Evolutionary conservation across 1,140 invertebrate genomes (phyloP).

Genomic region (Trichonephila clavipes): DNA sequence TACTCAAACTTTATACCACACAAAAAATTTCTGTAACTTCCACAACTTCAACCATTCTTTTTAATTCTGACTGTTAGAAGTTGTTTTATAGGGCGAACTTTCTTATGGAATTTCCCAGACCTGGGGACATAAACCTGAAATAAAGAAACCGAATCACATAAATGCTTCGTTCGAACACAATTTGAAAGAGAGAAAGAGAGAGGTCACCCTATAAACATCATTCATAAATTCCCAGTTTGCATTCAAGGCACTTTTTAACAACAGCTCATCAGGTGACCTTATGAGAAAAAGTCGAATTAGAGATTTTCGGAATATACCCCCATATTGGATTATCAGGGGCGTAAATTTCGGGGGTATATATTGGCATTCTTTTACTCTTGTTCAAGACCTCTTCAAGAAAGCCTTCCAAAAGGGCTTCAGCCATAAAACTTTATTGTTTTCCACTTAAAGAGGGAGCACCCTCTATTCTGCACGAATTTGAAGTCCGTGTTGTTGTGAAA

Average conservation of each 20-base stretch:
- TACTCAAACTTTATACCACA: too few species aligned
- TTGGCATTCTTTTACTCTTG: constrained; percentile 53
- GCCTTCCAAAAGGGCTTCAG: not conserved
- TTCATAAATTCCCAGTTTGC: constrained; percentile 23
- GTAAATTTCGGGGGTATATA: constrained; percentile 15
- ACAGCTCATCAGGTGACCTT: not conserved
- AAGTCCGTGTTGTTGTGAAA: not conserved
- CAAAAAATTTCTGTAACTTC: too few species aligned
- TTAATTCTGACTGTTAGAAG: too few species aligned
- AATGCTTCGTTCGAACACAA: not conserved
- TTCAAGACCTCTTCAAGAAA: constrained; percentile 27
- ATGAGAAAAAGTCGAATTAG: constrained; percentile 29
- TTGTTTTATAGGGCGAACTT: too few species aligned
- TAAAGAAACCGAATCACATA: not conserved
- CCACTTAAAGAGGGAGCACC: not conserved
- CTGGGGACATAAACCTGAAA: not conserved
- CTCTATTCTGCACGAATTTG: not conserved
- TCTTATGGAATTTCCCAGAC: too few species aligned
- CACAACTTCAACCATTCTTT: too few species aligned
- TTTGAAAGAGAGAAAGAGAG: too few species aligned
- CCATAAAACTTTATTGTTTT: constrained; percentile 56
- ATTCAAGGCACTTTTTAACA: constrained; percentile 45
- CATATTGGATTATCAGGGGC: constrained; percentile 15
- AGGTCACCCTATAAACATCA: not conserved
- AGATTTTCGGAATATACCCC: constrained; percentile 16